Percentiles rank a stretch among this genome's conserved stretches.
Conservation (phyloP, 2,113 vertebrate species). For the Herpetotheres cachinnans region DNA sequence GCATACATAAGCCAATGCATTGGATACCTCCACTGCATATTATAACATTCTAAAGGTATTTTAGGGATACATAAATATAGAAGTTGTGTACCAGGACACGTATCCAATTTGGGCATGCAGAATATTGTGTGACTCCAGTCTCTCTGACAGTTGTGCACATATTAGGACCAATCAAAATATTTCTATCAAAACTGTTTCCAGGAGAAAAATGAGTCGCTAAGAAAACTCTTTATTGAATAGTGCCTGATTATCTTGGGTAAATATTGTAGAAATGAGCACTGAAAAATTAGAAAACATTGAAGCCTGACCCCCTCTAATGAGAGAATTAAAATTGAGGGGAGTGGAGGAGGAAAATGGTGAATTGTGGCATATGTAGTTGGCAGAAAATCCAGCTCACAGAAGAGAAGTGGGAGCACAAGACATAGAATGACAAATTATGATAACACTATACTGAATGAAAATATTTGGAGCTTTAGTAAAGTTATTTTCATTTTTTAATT, state of each 20-base stretch:
- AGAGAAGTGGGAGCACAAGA: not conserved
- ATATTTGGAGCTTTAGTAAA: not conserved
- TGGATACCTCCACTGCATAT: not conserved
- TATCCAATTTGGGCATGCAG: not conserved
- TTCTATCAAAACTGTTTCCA: not conserved
- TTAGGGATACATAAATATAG: not conserved
- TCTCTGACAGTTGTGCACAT: not conserved
- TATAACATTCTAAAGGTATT: not conserved
- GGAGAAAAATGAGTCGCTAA: not conserved
- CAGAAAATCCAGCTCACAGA: not conserved
- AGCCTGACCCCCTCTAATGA: not conserved
- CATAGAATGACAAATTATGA: not conserved
- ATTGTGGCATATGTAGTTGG: not conserved
- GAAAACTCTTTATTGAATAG: not conserved
- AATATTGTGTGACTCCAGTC: not conserved
- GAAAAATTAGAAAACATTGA: not conserved
- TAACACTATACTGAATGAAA: not conserved
- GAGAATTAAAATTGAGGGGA: not conserved
- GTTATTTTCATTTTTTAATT: not conserved
- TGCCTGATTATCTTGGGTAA: not conserved
- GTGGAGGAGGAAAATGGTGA: not conserved
- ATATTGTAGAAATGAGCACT: not conserved
- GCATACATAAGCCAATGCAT: fast-evolving
- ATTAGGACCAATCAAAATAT: not conserved
- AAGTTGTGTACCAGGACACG: not conserved